Conservation (phyloP, 2,797 vertebrate genomes). For the Lagocephalus sceleratus region DNA sequence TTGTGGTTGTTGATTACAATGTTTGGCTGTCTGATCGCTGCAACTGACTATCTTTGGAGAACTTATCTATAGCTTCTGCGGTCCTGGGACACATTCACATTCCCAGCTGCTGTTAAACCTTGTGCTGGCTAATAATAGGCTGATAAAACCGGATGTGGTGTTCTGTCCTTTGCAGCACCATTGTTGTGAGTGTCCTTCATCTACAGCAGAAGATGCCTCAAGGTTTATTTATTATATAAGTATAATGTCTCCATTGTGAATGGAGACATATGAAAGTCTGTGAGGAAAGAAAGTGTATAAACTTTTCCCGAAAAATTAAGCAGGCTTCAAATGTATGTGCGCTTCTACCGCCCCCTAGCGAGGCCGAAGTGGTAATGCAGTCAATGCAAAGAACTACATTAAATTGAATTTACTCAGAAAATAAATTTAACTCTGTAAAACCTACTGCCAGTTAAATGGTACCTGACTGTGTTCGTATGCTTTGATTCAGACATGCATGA, state of each 20-base stretch:
- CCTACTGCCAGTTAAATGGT: too few species aligned
- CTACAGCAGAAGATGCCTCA: not conserved
- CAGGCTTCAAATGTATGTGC: not conserved
- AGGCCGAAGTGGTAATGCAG: constrained; percentile 24
- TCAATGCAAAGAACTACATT: not conserved
- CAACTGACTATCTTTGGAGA: constrained; percentile 60
- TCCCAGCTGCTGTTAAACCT: constrained; percentile 70
- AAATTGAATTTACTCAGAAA: not conserved
- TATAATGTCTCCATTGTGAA: not conserved
- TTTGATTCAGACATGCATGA: too few species aligned
- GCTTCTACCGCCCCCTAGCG: constrained; percentile 42
- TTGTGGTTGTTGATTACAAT: constrained; percentile 8
- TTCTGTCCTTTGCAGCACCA: constrained; percentile 46
- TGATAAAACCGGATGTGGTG: constrained; percentile 58
- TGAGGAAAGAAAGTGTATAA: constrained; percentile 1
- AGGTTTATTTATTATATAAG: constrained; percentile 1
- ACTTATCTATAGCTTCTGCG: constrained; percentile 61
- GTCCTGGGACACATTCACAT: constrained; percentile 62
- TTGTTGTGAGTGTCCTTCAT: constrained; percentile 47
- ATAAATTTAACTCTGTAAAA: too few species aligned
- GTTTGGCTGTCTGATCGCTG: constrained; percentile 46
- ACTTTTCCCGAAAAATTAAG: not conserved
- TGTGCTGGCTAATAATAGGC: constrained; percentile 61
- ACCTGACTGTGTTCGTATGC: too few species aligned
- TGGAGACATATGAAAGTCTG: not conserved